These are phyloP conservation scores for Torymus texanus DNA, from an alignment of 2,888 invertebrate genomes.

Conservation along the genomic window DNA sequence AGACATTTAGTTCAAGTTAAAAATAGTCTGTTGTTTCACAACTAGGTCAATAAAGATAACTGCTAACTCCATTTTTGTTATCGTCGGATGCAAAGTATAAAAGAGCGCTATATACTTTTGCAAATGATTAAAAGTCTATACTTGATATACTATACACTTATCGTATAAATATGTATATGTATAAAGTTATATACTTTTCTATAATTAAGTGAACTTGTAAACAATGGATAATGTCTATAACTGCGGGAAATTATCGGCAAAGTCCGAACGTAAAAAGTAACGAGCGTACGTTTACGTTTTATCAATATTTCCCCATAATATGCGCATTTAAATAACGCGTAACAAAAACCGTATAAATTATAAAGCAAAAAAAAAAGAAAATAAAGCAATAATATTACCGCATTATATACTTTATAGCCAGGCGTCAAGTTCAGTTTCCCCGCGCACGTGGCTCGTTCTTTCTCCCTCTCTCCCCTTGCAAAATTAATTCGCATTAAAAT, in stretches of 20 bases:
- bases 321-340: not conserved
- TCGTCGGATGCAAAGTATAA: not conserved
- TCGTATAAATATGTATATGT: not conserved
- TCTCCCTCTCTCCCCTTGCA: too few relatives aligned
- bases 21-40: slow-evolving; percentile 25
- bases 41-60: slow-evolving; percentile 42
- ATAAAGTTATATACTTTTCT: not conserved
- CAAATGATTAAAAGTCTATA: slow-evolving; percentile 14
- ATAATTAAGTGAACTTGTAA: not conserved
- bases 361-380: not conserved
- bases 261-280: not conserved
- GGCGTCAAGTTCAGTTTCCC: not conserved
- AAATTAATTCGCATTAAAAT: slow-evolving; percentile 24
- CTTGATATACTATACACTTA: not conserved
- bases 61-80: slow-evolving; percentile 10
- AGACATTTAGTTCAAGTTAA: not conserved
- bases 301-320: not conserved
- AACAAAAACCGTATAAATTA: slow-evolving; percentile 5
- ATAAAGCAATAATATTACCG: slow-evolving; percentile 8
- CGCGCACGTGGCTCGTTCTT: not conserved
- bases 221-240: too few relatives aligned
- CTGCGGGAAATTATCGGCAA: too few relatives aligned
- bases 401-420: not conserved
- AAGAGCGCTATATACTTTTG: not conserved
- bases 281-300: not conserved